Percentiles rank a stretch among this genome's conserved stretches.
Evolutionary conservation across 2,797 vertebrate species (phyloP).

Genomic region (Sebastes iracundus): DNA sequence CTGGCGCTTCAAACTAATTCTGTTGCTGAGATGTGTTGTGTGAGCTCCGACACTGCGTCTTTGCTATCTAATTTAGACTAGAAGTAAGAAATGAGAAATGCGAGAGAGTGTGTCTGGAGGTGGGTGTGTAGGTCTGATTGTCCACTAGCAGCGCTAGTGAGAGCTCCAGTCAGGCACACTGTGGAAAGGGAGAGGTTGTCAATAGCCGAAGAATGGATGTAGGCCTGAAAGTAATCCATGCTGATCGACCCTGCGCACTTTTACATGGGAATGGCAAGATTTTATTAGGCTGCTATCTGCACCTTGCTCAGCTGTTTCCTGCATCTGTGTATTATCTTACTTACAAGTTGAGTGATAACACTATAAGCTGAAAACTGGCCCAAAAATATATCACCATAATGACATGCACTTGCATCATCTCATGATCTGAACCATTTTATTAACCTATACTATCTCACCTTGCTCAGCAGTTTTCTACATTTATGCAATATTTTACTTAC

Average conservation of each 20-base stretch:
- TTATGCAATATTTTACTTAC: rapidly evolving
- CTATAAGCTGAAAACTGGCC: neutral
- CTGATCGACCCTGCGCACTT: conserved; percentile 61
- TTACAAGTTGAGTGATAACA: neutral
- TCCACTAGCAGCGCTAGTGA: conserved; percentile 96
- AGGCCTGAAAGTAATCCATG: conserved; percentile 76
- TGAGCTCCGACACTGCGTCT: conserved; percentile 89
- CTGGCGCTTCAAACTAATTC: conserved; percentile 84
- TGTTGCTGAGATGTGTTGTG: conserved; percentile 76
- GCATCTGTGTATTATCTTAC: neutral
- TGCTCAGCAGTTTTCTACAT: no score
- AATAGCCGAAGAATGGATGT: conserved; percentile 87
- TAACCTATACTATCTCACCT: neutral
- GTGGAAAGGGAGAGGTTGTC: conserved; percentile 84
- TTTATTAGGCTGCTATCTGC: neutral
- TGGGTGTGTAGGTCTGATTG: conserved; percentile 89
- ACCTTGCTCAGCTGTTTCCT: neutral
- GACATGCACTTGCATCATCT: no score
- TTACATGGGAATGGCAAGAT: neutral
- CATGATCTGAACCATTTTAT: no score
- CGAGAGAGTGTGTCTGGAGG: conserved; percentile 86
- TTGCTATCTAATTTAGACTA: conserved; percentile 93
- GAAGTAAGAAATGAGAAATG: conserved; percentile 92
- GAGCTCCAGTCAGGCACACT: conserved; percentile 81
- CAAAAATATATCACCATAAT: neutral